Percentiles rank a stretch among this genome's conserved stretches.
Conservation (phyloP, 2,888 invertebrate genomes). For the Periphyllus acericola region DNA sequence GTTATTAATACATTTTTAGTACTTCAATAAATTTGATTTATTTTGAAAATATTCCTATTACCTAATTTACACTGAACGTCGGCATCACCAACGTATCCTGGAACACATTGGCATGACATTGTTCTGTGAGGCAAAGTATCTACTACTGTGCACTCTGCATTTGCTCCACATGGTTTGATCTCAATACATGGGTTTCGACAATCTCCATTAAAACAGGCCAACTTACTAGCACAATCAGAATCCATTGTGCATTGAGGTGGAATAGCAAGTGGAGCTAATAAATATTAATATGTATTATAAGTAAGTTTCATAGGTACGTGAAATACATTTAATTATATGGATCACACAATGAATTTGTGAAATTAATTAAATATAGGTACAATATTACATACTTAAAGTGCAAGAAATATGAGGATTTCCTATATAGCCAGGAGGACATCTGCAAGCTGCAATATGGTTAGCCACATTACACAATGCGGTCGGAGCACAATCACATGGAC, state of each 20-base stretch:
- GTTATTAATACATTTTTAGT: not conserved
- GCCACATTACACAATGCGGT: conserved; percentile 79
- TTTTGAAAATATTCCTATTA: conserved; percentile 67
- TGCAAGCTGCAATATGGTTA: conserved; percentile 81
- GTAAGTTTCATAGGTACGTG: not conserved
- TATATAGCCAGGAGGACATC: conserved; percentile 83
- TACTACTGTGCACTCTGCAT: conserved; percentile 85
- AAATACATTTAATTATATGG: not conserved
- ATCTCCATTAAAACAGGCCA: conserved; percentile 82
- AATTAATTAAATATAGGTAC: not conserved
- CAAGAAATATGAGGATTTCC: conserved; percentile 82
- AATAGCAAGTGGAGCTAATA: conserved; percentile 69
- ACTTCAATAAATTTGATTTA: not conserved
- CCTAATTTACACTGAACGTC: conserved; percentile 84
- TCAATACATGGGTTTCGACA: conserved; percentile 85
- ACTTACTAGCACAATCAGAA: conserved; percentile 84
- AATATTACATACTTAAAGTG: conserved; percentile 69
- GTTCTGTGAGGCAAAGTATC: conserved; percentile 87
- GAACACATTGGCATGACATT: conserved; percentile 86
- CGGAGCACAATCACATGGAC: conserved; percentile 86
- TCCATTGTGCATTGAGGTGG: conserved; percentile 79
- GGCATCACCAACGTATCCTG: conserved; percentile 86
- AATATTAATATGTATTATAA: conserved; percentile 20
- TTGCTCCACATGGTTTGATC: conserved; percentile 81
- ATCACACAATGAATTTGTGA: not conserved